A percentile compares a stretch with the other conserved stretches of the same genome.
Conservation (phyloP, 2,113 vertebrate genomes). For the Bambusicola thoracicus region DNA sequence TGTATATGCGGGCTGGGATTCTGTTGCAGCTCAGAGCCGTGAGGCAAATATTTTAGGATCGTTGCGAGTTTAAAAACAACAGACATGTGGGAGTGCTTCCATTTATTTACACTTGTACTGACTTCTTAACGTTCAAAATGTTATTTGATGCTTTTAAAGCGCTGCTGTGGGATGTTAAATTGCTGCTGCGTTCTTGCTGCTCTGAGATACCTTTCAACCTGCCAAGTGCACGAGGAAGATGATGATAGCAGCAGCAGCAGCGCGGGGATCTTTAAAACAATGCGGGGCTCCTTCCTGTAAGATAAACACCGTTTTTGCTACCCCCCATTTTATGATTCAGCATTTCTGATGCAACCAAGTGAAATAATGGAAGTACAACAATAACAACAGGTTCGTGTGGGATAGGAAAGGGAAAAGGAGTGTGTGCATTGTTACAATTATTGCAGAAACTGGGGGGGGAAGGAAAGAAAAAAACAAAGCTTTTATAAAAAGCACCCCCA, state of each 20-base stretch:
- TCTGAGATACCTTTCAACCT: slow-evolving; percentile 70
- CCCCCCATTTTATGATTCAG: slow-evolving; percentile 58
- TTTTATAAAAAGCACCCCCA: neutral
- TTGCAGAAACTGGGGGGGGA: neutral
- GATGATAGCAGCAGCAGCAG: slow-evolving; percentile 33
- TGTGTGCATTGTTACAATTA: slow-evolving; percentile 37
- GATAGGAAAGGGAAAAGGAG: slow-evolving; percentile 39
- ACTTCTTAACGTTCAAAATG: slow-evolving; percentile 65
- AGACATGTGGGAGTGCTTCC: slow-evolving; percentile 37
- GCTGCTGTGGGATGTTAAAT: slow-evolving; percentile 63
- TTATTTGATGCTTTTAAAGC: slow-evolving; percentile 42
- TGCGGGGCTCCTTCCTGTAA: neutral
- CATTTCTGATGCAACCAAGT: slow-evolving; percentile 52
- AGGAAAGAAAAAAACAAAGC: neutral
- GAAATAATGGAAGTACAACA: slow-evolving; percentile 64
- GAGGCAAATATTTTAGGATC: slow-evolving; percentile 64
- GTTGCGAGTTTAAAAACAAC: slow-evolving; percentile 43
- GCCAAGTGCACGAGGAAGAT: slow-evolving; percentile 52
- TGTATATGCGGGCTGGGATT: slow-evolving; percentile 61
- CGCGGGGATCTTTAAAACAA: slow-evolving; percentile 58
- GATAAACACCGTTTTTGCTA: slow-evolving; percentile 69
- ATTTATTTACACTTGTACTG: slow-evolving; percentile 60
- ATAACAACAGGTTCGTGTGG: slow-evolving; percentile 64
- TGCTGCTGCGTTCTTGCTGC: slow-evolving; percentile 52
- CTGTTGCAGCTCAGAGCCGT: slow-evolving; percentile 54